Evolutionary conservation across 2,888 invertebrate species (phyloP).

Genomic region (Trichacis sp.): DNA sequence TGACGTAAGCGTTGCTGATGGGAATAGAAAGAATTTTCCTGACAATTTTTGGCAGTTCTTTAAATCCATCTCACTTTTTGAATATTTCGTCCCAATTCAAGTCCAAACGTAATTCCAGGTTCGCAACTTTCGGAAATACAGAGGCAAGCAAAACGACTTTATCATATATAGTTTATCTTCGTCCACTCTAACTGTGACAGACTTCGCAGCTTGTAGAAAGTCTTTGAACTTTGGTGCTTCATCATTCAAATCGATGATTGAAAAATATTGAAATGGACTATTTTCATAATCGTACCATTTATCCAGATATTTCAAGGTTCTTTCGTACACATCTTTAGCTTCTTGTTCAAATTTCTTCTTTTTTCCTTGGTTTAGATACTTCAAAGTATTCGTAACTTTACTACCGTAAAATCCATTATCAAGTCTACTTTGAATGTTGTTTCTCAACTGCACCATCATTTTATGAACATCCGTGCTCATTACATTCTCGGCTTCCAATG

Average conservation of each 20-base stretch:
- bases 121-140: background rate
- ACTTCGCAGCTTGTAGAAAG: background rate
- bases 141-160: background rate
- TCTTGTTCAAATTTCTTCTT: conserved; percentile 4
- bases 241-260: background rate
- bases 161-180: conserved; percentile 8
- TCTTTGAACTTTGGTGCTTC: conserved; percentile 8
- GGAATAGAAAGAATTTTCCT: conserved; percentile 10
- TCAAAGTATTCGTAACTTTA: background rate
- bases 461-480: background rate
- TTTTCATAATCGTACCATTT: conserved; percentile 15
- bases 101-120: conserved; percentile 2
- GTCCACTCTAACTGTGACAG: background rate
- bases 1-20: conserved; percentile 17
- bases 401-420: background rate
- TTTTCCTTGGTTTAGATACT: background rate
- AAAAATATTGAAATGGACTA: too few relatives aligned
- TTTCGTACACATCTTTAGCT: conserved; percentile 7
- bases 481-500: background rate
- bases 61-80: background rate
- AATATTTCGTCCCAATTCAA: conserved; percentile 9
- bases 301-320: conserved; percentile 4
- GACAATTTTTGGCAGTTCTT: conserved; percentile 10
- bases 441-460: background rate
- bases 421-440: background rate